Conservation (phyloP, 1,140 invertebrate genomes). For the Musca domestica region DNA sequence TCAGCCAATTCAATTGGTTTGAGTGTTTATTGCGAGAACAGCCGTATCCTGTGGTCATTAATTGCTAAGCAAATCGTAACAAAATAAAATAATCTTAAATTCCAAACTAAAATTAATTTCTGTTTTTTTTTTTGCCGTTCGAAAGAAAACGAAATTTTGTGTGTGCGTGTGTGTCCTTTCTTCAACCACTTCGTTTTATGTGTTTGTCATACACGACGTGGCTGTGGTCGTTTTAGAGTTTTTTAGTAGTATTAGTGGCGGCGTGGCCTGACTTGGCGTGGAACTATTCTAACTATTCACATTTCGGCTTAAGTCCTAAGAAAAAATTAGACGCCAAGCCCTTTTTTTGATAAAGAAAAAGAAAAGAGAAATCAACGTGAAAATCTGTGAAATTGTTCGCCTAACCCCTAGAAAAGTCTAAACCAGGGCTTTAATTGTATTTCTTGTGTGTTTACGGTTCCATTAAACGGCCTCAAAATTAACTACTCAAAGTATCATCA, state of each 20-base stretch:
- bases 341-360: not conserved
- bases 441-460: not conserved
- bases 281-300: constrained; percentile 5
- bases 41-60: too few species aligned
- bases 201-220: constrained; percentile 9
- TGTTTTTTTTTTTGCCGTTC: not conserved
- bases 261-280: not conserved
- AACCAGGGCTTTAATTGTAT: too few species aligned
- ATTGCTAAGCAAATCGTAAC: too few species aligned
- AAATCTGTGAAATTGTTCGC: not conserved
- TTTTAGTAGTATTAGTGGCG: constrained; percentile 14
- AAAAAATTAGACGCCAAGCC: constrained; percentile 12
- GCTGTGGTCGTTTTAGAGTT: constrained; percentile 7
- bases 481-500: constrained; percentile 55
- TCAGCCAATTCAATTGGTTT: too few species aligned
- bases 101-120: not conserved
- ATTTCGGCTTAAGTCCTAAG: not conserved
- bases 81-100: not conserved
- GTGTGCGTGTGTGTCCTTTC: too few species aligned
- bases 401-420: too few species aligned
- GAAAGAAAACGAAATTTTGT: not conserved
- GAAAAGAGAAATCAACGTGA: not conserved
- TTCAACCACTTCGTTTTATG: constrained; percentile 17
- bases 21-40: too few species aligned
- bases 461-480: constrained; percentile 52